phyloP scores from a whole-genome alignment of 2,797 vertebrate genomes.

The Pteropus rufus region DNA sequence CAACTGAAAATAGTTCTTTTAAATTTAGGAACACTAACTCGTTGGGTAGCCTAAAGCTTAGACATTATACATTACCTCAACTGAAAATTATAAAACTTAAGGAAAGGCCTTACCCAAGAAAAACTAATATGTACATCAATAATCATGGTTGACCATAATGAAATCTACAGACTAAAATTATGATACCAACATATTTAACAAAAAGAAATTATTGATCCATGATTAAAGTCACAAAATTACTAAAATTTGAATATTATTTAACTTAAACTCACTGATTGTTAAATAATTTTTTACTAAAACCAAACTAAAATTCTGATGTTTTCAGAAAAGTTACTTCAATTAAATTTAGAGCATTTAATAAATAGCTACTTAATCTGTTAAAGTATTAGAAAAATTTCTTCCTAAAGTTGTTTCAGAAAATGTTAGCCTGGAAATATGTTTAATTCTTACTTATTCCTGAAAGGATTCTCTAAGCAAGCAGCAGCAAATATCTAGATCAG shows the following conservation, averaged over 20 bases:
- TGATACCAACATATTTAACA: slow-evolving; percentile 42
- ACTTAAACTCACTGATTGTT: background rate
- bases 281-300: slow-evolving; percentile 40
- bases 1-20: slow-evolving; percentile 43
- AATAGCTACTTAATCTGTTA: slow-evolving; percentile 38
- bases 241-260: slow-evolving; percentile 31
- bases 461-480: slow-evolving; percentile 29
- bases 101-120: slow-evolving; percentile 18
- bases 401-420: slow-evolving; percentile 34
- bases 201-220: slow-evolving; percentile 24
- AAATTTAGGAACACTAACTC: slow-evolving; percentile 38
- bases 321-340: slow-evolving; percentile 41
- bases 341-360: slow-evolving; percentile 25
- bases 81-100: slow-evolving; percentile 43
- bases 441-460: slow-evolving; percentile 21
- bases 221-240: slow-evolving; percentile 15
- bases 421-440: slow-evolving; percentile 8
- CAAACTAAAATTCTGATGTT: slow-evolving; percentile 28
- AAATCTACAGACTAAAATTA: slow-evolving; percentile 25
- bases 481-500: background rate
- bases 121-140: background rate
- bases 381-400: slow-evolving; percentile 21
- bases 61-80: background rate
- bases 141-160: background rate
- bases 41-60: slow-evolving; percentile 24